A percentile compares a stretch with the other conserved stretches of the same genome.
phyloP scores from a whole-genome alignment of 2,888 invertebrate genomes.

The Pantelozetes paolii region DNA sequence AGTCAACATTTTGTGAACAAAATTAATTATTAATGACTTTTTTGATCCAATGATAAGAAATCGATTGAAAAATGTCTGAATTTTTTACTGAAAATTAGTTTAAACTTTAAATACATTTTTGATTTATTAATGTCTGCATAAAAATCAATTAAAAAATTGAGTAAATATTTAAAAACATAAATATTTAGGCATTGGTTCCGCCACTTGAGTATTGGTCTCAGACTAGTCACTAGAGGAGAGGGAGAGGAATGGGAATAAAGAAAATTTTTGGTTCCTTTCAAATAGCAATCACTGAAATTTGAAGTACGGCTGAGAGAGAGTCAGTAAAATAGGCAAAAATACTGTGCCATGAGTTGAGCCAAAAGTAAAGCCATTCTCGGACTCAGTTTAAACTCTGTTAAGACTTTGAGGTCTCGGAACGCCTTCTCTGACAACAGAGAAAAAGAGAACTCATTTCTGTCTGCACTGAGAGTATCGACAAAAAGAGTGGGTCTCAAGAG shows the following conservation, averaged over 20 bases:
- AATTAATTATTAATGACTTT: too few relatives aligned
- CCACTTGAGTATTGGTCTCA: neutral
- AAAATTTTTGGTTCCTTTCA: constrained; percentile 16
- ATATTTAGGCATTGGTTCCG: neutral
- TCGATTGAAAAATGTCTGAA: too few relatives aligned
- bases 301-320: constrained; percentile 21
- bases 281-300: constrained; percentile 26
- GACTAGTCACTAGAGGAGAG: neutral
- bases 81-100: too few relatives aligned
- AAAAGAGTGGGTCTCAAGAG: constrained; percentile 28
- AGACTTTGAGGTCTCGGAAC: constrained; percentile 8
- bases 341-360: neutral
- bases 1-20: too few relatives aligned
- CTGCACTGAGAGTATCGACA: neutral
- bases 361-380: constrained; percentile 1
- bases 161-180: constrained; percentile 19
- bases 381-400: constrained; percentile 26
- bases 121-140: neutral
- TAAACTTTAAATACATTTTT: neutral
- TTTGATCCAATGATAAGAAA: too few relatives aligned
- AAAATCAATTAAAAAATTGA: neutral
- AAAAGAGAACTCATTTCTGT: constrained; percentile 21
- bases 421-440: constrained; percentile 20
- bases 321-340: neutral
- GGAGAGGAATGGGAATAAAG: neutral